Conservation (phyloP, 1,140 invertebrate genomes). For the Colletes latitarsis region DNA sequence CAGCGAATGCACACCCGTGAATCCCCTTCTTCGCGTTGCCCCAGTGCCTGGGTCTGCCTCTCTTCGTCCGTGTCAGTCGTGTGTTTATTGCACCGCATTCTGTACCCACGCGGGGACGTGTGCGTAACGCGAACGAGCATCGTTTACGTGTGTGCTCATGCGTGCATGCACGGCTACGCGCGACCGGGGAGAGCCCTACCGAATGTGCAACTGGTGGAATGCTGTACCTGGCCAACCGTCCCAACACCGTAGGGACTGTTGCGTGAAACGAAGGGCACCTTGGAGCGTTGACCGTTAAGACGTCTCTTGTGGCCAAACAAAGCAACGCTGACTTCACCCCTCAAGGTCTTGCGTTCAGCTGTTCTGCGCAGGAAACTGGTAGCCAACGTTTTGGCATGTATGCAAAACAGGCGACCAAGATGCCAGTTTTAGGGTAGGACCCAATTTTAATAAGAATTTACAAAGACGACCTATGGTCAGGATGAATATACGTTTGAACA, state of each 20-base stretch:
- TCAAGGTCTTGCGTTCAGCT: not conserved
- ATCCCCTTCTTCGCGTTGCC: conserved; percentile 43
- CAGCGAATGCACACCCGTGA: conserved; percentile 46
- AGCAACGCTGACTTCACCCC: conserved; percentile 26
- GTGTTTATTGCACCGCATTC: conserved; percentile 45
- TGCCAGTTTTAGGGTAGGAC: no score
- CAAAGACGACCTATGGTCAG: no score
- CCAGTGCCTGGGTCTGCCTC: conserved; percentile 18
- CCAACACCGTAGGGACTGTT: conserved; percentile 32
- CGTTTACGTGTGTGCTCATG: not conserved
- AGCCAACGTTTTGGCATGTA: no score
- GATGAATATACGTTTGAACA: no score
- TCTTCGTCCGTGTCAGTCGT: conserved; percentile 18
- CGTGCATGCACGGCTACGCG: not conserved
- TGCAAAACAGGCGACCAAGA: no score
- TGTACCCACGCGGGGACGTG: not conserved
- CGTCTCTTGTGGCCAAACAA: conserved; percentile 34
- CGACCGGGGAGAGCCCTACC: conserved; percentile 15
- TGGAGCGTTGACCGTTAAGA: conserved; percentile 47
- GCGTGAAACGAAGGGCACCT: conserved; percentile 49
- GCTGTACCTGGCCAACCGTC: conserved; percentile 56
- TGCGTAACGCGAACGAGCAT: not conserved
- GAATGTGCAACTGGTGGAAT: conserved; percentile 75
- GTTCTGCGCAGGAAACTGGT: not conserved
- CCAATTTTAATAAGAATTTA: no score